Evolutionary conservation across 1,140 invertebrate genomes (phyloP), one percentile per base, ranked within the genome.

Genomic region (Saccostrea glomerata): DNA sequence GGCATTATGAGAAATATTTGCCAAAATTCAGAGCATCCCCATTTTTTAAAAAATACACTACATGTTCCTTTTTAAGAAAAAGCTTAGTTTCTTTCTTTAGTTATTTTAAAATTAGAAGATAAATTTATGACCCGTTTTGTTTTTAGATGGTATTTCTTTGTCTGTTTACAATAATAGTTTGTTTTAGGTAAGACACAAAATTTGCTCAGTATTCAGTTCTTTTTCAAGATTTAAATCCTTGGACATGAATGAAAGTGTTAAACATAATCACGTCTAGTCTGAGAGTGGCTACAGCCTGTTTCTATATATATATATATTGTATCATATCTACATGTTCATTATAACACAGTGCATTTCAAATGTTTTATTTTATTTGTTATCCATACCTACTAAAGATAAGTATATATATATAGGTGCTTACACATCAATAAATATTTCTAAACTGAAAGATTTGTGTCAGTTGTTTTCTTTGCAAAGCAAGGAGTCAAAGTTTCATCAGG

Each of bases 401-500:
- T 77, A 77, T 77, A 77, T 77, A 77, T 77, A 77, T 77, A 77
- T 77, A 77, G 70, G 70, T 77, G 70, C 70, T 77, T 77, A 77
- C 30, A 77, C 70, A 77, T 36, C 70, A 77, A 36, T 77, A 77
- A 77, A 25, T 77, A 77, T 77, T 77, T 77, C 70, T 77, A 77
- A 77, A 77, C 70, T 36, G 70, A 77, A 77, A 11, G 25, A 77
- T 15, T 30, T 17, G 70, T 77, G 70, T 77, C 3, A 12, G 1
- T 36, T 77, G 12, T 77, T 77, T 23, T 77, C 70, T 77, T 77
- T 36, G 70, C 70, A 36, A 77, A 12, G 25, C 2, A 77, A 25
- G 20, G 60, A 47, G 47, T 47, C 47, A 47, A 9, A 47, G 20
- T 30, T 77, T 36, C 30, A 36, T 6, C 70, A 36, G 25, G 23